Evolutionary conservation across 2,113 vertebrate species (phyloP).

Genomic region (Phrynosoma blainvillii): DNA sequence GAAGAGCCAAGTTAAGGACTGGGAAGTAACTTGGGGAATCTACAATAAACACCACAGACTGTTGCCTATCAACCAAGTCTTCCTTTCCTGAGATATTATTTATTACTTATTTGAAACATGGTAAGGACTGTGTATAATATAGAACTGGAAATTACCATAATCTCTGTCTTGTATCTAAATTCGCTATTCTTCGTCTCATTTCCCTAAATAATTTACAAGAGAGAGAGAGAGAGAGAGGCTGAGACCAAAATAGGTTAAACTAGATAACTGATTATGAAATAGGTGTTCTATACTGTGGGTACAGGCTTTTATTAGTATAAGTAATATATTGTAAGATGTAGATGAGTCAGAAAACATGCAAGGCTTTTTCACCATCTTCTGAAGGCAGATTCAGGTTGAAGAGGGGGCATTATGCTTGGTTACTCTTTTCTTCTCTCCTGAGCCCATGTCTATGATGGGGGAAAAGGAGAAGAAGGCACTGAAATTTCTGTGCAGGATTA

Average conservation of each 20-base stretch:
- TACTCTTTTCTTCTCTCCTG: neutral
- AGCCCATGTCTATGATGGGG: neutral
- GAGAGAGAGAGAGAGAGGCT: no score
- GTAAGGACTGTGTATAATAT: no score
- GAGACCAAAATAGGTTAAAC: neutral
- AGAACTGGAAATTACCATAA: neutral
- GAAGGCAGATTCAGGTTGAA: neutral
- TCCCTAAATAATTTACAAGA: neutral
- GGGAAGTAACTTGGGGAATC: no score
- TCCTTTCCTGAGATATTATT: no score
- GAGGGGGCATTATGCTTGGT: neutral
- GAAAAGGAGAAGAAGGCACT: neutral
- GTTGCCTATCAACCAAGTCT: neutral
- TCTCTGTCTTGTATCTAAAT: neutral
- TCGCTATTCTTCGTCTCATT: neutral
- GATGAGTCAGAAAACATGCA: neutral
- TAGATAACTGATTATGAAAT: neutral
- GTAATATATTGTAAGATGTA: neutral
- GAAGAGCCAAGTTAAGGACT: no score
- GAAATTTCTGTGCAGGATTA: neutral
- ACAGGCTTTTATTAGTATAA: neutral
- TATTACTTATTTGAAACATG: no score
- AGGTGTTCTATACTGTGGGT: neutral
- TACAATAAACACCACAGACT: neutral
- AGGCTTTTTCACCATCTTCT: neutral